Evolutionary conservation across 2,797 vertebrate species (phyloP).

Genomic region (Lerista edwardsae): DNA sequence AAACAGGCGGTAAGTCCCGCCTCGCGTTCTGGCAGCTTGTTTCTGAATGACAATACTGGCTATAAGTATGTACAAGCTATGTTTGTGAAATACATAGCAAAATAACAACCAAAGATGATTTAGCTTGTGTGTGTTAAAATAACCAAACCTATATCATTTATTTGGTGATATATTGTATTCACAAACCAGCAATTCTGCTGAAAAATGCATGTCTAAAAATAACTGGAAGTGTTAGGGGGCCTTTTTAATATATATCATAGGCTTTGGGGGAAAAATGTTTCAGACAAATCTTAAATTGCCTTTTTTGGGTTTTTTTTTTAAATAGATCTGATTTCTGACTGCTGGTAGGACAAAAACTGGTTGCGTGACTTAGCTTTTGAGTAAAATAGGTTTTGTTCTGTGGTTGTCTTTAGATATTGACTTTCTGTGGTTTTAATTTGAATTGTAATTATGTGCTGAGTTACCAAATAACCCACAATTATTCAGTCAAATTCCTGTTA

Average conservation of each 20-base stretch:
- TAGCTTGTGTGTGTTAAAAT: background rate
- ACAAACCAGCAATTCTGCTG: background rate
- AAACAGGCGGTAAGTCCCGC: no score
- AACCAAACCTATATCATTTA: background rate
- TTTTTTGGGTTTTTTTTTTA: background rate
- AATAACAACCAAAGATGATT: background rate
- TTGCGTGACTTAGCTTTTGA: background rate
- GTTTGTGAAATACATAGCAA: no score
- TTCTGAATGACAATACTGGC: no score
- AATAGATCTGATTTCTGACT: background rate
- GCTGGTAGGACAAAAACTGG: conserved; percentile 7
- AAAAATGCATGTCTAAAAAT: background rate
- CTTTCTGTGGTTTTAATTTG: conserved; percentile 9
- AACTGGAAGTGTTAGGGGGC: background rate
- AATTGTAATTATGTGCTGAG: background rate
- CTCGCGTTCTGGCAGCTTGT: no score
- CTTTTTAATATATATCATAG: background rate
- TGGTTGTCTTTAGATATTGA: background rate
- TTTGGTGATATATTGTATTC: background rate
- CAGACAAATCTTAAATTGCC: background rate
- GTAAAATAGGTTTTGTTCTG: background rate
- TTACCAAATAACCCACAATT: background rate
- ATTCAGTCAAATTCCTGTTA: conserved; percentile 25
- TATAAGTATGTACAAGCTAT: no score
- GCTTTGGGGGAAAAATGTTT: background rate